These are phyloP conservation scores for Phaonia tiefii DNA, from an alignment of 2,888 invertebrate species.

Conservation along the genomic window DNA sequence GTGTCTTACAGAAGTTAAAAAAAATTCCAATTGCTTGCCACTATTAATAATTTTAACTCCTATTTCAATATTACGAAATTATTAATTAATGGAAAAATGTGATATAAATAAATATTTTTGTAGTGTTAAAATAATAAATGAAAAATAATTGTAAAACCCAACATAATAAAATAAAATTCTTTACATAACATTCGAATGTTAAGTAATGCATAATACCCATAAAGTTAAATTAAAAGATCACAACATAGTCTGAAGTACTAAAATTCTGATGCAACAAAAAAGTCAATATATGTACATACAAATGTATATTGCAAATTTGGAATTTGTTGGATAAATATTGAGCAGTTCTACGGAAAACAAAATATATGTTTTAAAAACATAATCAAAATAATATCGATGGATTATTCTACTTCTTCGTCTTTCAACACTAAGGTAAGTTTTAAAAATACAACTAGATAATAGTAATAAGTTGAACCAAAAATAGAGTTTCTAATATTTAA, in stretches of 20 bases:
- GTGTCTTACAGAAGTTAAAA: slow-evolving; percentile 61
- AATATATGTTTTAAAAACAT: too few species aligned
- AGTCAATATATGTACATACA: too few species aligned
- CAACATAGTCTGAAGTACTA: slow-evolving; percentile 6
- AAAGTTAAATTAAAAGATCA: background rate
- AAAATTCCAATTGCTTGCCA: slow-evolving; percentile 55
- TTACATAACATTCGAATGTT: slow-evolving; percentile 23
- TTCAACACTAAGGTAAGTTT: slow-evolving; percentile 26
- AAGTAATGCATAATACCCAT: background rate
- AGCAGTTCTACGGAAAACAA: too few species aligned
- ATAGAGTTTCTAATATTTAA: too few species aligned
- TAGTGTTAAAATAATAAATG: slow-evolving; percentile 25
- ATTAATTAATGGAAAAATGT: background rate
- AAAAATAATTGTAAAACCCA: slow-evolving; percentile 17
- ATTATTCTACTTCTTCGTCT: slow-evolving; percentile 1
- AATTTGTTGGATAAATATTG: too few species aligned
- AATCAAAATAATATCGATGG: too few species aligned
- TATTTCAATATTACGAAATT: too few species aligned
- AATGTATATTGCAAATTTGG: too few species aligned
- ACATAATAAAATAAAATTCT: background rate
- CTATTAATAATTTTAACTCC: slow-evolving; percentile 2
- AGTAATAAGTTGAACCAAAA: too few species aligned
- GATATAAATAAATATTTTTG: slow-evolving; percentile 21
- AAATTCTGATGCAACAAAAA: too few species aligned
- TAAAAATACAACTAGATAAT: too few species aligned